Base-by-base conservation (phyloP, 2,113 vertebrate species). In the Amphiprion percula region DNA sequence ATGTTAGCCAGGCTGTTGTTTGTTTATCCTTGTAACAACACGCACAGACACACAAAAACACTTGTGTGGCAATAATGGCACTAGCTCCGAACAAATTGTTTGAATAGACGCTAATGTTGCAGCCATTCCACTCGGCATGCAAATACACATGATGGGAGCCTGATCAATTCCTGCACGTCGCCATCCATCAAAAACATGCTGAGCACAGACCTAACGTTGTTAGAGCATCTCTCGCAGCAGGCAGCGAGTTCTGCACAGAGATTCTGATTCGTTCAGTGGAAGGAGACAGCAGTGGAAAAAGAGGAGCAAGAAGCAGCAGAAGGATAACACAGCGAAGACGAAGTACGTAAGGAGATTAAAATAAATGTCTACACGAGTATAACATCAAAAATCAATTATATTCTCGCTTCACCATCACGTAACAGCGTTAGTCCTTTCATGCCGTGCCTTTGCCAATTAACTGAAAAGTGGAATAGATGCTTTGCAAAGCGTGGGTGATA, bases 21-120 rank as follows among this genome's bases (percentile, higher is more conserved):
- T 86, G 79, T 68, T 88, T 63, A 79, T 68, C 69, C 66, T 58
- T 82, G 83, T 73, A 85, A 60, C 46, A 63, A 82, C 74, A 65
- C 54, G 33, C 10, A 12, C 33, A 14, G 49, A 59, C 58, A 68
- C 26, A 60, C 68, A 83, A 23, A 55, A 37, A 74, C 41, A 61
- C 58, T 58, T 56, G 52, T 58, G 56, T 19, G 12, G n/a, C 17
- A 53, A 62, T 68, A 61, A 86, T 41, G 46, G 28, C 54, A 33
- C 52, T 6, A 28, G 39, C 73, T 41, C 53, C 33, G 47, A 72
- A 73, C 73, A 82, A 88, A 79, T 12, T 60, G 41, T 73, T 58
- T 59, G 26, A 67, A 44, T 6, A 21, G 19, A 67, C 30, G 72
- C 52, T 77, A 49, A 77, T 52, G 44, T 65, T 30, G 52, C 60